Base-by-base conservation (phyloP, 2,888 invertebrate species). In the Eudemis profundana region DNA sequence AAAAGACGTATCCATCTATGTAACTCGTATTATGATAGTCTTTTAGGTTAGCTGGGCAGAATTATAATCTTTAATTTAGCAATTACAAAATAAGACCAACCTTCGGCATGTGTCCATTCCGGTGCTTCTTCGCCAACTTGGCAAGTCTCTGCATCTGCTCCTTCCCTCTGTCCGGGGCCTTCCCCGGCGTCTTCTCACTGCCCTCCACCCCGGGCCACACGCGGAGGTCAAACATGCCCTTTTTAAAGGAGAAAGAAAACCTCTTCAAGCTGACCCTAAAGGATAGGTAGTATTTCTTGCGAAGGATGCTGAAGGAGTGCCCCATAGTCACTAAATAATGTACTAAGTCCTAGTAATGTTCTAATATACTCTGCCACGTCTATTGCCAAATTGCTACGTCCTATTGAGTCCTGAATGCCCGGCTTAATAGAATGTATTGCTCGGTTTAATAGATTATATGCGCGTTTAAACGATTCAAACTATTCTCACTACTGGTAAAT, bases 131-230 rank as follows among this genome's bases (percentile, higher is more conserved):
- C 0, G 97, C 97, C 47, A 99, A 89, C 90, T 98, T 98, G 0
- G 96, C 96, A 1, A 99, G 90, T 44, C 97, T 89, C 79, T 97
- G 97, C 96, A 97, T 97, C 84, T 97, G 96, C 68, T 97, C 96
- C 83, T 96, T 96, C 54, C 95, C 96, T 8, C 94, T 93, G 76
- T 96, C 96, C 14, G 95, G 95, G 0, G 96, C 95, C 85, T 97
- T 97, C 0, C 97, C 98, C 0, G 98, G 98, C 0, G 98, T 98
- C 69, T 94, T 94, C 70, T 90, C 92, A 70, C 93, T 94, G 3
- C 97, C 97, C 86, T 98, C 98, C 8, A 97, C 96, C 51, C 95
- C 95, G 0, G 97, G 96, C 98, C 98, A 98, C 23, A 99, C 97
- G 69, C 96, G 94, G 38, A 99, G 91, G 85, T 99, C 99, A 81